phyloP scores from a whole-genome alignment of 37 sponge, comb jelly and placozoan genomes.

The Theonella swinhoei region DNA sequence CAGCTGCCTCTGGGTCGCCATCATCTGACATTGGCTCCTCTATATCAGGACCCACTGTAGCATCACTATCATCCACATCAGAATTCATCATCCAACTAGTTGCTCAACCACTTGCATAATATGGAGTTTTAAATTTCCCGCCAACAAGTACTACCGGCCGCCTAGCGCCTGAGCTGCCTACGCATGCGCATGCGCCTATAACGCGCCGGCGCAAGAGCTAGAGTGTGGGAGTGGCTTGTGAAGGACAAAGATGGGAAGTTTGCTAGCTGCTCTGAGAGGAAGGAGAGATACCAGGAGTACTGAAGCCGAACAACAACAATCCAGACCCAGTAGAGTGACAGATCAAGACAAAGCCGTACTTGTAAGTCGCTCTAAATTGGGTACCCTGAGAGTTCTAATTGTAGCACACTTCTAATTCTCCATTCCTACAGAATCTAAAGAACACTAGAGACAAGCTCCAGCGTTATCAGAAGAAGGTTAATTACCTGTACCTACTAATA shows the following conservation, averaged over 20 bases:
- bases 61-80: conserved; percentile 63
- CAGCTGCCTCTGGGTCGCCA: not conserved
- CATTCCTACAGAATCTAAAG: conserved; percentile 87
- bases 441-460: conserved; percentile 89
- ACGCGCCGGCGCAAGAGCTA: not conserved
- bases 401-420: too few species aligned
- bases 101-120: not conserved
- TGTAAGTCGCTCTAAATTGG: conserved; percentile 48
- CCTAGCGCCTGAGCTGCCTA: not conserved
- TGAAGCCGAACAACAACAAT: not conserved
- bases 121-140: not conserved
- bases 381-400: too few species aligned
- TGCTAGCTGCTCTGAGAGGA: conserved; percentile 13
- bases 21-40: conserved; percentile 4
- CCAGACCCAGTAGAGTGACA: conserved; percentile 60
- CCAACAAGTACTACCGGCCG: not conserved
- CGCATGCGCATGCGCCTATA: not conserved
- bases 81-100: not conserved
- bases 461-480: conserved; percentile 93
- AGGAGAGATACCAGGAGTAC: not conserved
- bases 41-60: conserved; percentile 39
- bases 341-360: conserved; percentile 94
- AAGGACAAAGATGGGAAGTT: conserved; percentile 24
- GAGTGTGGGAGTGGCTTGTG: not conserved
- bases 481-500: too few species aligned